These are phyloP conservation scores for Threskiornis aethiopicus DNA, from an alignment of 2,797 vertebrate species.

Conservation along the genomic window DNA sequence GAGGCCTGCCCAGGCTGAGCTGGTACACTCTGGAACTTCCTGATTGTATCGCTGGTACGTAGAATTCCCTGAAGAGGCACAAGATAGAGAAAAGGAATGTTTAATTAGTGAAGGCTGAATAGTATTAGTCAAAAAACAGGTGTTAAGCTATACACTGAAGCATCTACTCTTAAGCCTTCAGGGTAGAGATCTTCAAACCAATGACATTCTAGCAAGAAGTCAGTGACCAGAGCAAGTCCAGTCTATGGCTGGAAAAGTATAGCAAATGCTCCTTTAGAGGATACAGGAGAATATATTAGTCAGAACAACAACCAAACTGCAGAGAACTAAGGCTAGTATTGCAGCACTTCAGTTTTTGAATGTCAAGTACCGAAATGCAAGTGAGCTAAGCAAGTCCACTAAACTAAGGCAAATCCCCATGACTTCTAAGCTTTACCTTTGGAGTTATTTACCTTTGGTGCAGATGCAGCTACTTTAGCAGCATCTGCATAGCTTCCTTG, in stretches of 20 bases:
- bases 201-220: background rate
- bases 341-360: background rate
- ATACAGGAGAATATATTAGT: background rate
- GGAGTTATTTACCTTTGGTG: conserved; percentile 85
- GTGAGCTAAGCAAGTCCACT: background rate
- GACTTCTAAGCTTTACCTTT: background rate
- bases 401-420: background rate
- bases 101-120: background rate
- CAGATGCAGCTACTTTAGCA: conserved; percentile 89
- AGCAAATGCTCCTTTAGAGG: background rate
- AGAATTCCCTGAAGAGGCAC: conserved; percentile 82
- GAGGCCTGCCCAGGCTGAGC: conserved; percentile 90
- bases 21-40: conserved; percentile 89
- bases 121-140: background rate
- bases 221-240: background rate
- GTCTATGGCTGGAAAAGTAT: background rate
- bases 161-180: background rate
- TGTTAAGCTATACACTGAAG: background rate
- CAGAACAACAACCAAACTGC: background rate
- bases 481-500: conserved; percentile 91
- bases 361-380: background rate
- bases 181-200: background rate
- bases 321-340: background rate
- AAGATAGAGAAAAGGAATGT: background rate
- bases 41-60: conserved; percentile 89